A percentile compares a stretch with the other conserved stretches of the same genome.
Conservation (phyloP, 2,888 invertebrate genomes). For the Macrostomum cliftonense region DNA sequence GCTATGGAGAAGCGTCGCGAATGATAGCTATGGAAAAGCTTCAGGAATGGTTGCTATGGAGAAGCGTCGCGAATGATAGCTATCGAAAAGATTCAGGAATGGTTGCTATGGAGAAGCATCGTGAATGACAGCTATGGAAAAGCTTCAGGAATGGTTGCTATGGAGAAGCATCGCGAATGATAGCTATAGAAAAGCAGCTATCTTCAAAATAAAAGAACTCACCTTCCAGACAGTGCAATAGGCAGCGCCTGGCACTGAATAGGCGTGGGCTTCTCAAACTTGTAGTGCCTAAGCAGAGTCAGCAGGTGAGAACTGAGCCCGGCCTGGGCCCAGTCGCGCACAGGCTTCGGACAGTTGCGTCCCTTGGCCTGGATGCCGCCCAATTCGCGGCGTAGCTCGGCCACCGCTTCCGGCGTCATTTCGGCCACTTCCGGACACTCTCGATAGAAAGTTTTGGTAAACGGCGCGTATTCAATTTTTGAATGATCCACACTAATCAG, state of each 20-base stretch:
- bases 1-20: too few species aligned
- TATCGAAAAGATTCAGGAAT: too few species aligned
- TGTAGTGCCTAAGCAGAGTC: conserved; percentile 36
- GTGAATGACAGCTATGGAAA: too few species aligned
- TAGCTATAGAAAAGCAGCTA: too few species aligned
- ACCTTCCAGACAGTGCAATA: conserved; percentile 68
- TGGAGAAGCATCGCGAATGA: too few species aligned
- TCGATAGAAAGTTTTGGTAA: conserved; percentile 85
- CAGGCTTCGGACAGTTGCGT: conserved; percentile 78
- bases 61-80: too few species aligned
- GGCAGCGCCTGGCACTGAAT: conserved; percentile 89
- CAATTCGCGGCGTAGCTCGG: conserved; percentile 47
- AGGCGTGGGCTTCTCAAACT: conserved; percentile 89
- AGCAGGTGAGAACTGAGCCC: conserved; percentile 86
- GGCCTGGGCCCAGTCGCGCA: conserved; percentile 91
- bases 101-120: too few species aligned
- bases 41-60: too few species aligned
- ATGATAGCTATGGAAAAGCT: too few species aligned
- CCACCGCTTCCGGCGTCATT: conserved; percentile 58
- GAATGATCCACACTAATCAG: conserved; percentile 40
- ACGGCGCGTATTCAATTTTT: conserved; percentile 62
- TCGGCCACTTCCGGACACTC: conserved; percentile 83
- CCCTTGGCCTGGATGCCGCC: conserved; percentile 90
- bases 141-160: too few species aligned
- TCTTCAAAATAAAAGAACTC: too few species aligned